Conservation (phyloP, 92 coral and sea anemone genomes). For the Siderastrea radians region DNA sequence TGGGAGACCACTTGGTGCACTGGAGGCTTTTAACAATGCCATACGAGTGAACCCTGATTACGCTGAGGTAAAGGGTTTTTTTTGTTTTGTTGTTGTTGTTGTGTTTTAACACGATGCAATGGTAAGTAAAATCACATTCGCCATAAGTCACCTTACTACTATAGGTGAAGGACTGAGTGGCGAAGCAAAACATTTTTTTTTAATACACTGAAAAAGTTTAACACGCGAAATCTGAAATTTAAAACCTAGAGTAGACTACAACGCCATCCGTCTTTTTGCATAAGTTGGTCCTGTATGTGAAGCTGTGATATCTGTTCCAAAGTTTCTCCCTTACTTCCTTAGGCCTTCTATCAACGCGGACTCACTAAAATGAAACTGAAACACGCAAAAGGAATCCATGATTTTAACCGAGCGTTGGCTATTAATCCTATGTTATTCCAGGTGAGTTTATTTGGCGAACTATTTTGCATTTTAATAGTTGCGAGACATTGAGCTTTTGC, state of each 20-base stretch:
- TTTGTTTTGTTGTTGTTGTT: no score
- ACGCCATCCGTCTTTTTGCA: no score
- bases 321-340: conserved; percentile 6
- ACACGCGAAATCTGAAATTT: no score
- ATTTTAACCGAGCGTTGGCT: conserved; percentile 98
- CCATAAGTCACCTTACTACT: no score
- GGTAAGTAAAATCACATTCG: no score
- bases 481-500: neutral
- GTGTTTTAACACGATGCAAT: neutral
- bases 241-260: no score
- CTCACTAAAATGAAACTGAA: conserved; percentile 94
- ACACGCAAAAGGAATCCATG: conserved; percentile 95
- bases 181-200: no score
- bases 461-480: neutral
- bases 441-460: conserved; percentile 44
- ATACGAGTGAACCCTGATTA: conserved; percentile 93
- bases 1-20: conserved; percentile 67
- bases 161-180: no score
- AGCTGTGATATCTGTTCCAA: neutral
- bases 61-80: conserved; percentile 77
- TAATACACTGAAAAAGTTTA: no score
- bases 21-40: conserved; percentile 93
- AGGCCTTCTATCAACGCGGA: conserved; percentile 98
- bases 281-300: neutral
- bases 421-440: conserved; percentile 93